A percentile compares a stretch with the other conserved stretches of the same genome.
These are phyloP conservation scores for Anagyrus pseudococci DNA, from an alignment of 2,888 invertebrate species.

Conservation along the genomic window DNA sequence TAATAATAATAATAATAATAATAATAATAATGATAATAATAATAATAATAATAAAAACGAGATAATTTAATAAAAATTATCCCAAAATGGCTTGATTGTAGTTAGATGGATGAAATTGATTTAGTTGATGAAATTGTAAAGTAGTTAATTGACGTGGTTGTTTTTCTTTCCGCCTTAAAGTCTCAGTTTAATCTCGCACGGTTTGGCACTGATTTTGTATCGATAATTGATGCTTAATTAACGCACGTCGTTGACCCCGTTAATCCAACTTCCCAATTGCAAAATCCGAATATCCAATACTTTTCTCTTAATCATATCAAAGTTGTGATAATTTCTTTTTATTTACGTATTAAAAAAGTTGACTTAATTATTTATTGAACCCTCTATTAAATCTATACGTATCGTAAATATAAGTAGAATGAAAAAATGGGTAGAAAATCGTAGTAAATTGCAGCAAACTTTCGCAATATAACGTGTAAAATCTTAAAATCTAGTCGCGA, in stretches of 20 bases:
- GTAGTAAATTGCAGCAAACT: slow-evolving; percentile 20
- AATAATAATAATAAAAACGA: too few species aligned
- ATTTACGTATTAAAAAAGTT: slow-evolving; percentile 16
- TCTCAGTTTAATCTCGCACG: not conserved
- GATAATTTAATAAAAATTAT: slow-evolving; percentile 11
- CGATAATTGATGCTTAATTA: slow-evolving; percentile 6
- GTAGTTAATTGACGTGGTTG: slow-evolving; percentile 23
- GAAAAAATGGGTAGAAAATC: slow-evolving; percentile 23
- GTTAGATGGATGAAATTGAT: not conserved
- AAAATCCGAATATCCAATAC: slow-evolving; percentile 1
- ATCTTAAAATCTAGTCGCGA: not conserved
- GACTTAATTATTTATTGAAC: slow-evolving; percentile 10
- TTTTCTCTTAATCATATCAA: slow-evolving; percentile 9
- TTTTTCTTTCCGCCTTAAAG: slow-evolving; percentile 1
- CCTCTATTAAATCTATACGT: not conserved
- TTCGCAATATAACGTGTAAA: slow-evolving; percentile 1
- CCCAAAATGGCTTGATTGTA: not conserved
- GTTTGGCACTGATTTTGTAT: slow-evolving; percentile 33
- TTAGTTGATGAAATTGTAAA: slow-evolving; percentile 8
- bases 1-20: too few species aligned
- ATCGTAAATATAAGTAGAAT: slow-evolving; percentile 13
- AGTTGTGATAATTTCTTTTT: slow-evolving; percentile 9
- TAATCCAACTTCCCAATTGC: slow-evolving; percentile 1
- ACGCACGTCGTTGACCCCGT: slow-evolving; percentile 1
- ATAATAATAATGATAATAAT: too few species aligned